These are phyloP conservation scores for Brachycybe producta DNA, from an alignment of 2,888 invertebrate species.

Conservation along the genomic window DNA sequence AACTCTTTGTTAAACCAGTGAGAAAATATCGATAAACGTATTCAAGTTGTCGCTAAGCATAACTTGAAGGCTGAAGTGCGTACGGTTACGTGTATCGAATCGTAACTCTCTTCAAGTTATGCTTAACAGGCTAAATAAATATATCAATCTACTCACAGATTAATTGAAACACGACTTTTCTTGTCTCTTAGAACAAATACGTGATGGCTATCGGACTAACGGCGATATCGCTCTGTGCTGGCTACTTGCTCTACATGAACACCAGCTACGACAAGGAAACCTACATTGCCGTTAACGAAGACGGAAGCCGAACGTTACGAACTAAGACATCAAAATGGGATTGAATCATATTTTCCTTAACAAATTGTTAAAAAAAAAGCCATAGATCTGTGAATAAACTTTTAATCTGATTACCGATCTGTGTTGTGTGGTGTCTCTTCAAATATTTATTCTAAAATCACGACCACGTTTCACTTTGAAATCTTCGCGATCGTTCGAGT, in stretches of 20 bases:
- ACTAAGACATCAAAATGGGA: slow-evolving; percentile 34
- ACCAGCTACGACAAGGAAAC: slow-evolving; percentile 57
- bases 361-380: too few relatives aligned
- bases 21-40: slow-evolving; percentile 34
- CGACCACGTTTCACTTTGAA: slow-evolving; percentile 70
- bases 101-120: background rate
- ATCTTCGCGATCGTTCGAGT: slow-evolving; percentile 49
- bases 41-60: too few relatives aligned
- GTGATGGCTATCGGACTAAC: slow-evolving; percentile 70
- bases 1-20: slow-evolving; percentile 79
- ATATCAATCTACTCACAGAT: too few relatives aligned
- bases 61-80: too few relatives aligned
- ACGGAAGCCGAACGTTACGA: slow-evolving; percentile 42
- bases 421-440: slow-evolving; percentile 1
- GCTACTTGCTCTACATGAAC: slow-evolving; percentile 76
- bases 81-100: too few relatives aligned
- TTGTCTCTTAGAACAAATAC: slow-evolving; percentile 57
- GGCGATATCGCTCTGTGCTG: slow-evolving; percentile 57
- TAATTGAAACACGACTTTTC: background rate
- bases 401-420: background rate
- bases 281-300: slow-evolving; percentile 62
- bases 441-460: slow-evolving; percentile 28
- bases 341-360: slow-evolving; percentile 19
- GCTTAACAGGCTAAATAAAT: background rate
- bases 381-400: background rate